These are phyloP conservation scores for Cephus cinctus DNA, from an alignment of 1,140 invertebrate genomes.

Conservation along the genomic window DNA sequence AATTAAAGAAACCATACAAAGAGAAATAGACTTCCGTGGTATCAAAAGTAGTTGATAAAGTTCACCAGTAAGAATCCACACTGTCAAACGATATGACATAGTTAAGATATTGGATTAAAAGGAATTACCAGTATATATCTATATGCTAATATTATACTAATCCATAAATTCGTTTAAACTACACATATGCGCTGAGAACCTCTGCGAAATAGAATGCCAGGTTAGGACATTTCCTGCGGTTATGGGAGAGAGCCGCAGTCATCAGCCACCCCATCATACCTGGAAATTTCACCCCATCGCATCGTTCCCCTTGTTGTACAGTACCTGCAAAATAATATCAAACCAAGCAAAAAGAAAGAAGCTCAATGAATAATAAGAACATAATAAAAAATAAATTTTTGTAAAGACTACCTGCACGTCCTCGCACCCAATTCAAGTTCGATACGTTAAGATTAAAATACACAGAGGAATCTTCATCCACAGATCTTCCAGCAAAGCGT, in stretches of 20 bases:
- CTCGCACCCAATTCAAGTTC: background rate
- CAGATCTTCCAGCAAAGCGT: too few species aligned
- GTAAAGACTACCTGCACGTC: background rate
- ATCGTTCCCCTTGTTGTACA: background rate
- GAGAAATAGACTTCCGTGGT: too few species aligned
- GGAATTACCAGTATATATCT: too few species aligned
- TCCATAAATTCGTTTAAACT: too few species aligned
- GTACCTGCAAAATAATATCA: background rate
- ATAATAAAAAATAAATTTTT: background rate
- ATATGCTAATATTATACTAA: too few species aligned
- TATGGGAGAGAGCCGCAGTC: background rate
- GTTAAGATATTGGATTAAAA: too few species aligned
- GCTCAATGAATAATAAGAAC: background rate
- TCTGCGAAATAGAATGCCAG: background rate
- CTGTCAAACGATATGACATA: too few species aligned
- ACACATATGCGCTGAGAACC: too few species aligned
- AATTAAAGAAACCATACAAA: too few species aligned
- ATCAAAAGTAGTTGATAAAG: too few species aligned
- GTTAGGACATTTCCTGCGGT: background rate
- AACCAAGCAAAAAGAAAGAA: background rate
- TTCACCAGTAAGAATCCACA: too few species aligned
- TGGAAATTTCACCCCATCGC: background rate
- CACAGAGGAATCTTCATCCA: too few species aligned
- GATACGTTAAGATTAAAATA: background rate
- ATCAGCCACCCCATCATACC: background rate